Conservation (phyloP, 2,888 invertebrate genomes). For the Orthosia cruda region DNA sequence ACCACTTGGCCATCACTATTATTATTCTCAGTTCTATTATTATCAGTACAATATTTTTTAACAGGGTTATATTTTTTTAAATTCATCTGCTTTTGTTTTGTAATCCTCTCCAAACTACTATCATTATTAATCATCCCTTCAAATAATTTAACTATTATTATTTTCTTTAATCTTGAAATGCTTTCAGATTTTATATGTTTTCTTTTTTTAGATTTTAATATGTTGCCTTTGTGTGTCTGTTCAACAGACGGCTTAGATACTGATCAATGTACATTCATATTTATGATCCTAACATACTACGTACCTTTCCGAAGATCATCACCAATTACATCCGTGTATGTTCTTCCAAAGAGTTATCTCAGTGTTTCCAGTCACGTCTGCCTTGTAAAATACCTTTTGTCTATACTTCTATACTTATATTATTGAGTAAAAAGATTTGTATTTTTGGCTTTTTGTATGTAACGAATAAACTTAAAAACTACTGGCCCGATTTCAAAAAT, state of each 20-base stretch:
- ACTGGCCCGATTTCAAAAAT: too few species aligned
- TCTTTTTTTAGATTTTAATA: not conserved
- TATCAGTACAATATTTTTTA: constrained; percentile 9
- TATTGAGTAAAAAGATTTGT: too few species aligned
- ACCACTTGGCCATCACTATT: too few species aligned
- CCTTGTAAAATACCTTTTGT: too few species aligned
- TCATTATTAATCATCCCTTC: not conserved
- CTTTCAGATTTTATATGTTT: not conserved
- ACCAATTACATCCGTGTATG: not conserved
- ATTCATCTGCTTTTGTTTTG: not conserved
- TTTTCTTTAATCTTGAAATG: not conserved
- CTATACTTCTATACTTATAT: too few species aligned
- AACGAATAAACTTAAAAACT: too few species aligned
- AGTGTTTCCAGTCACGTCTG: too few species aligned
- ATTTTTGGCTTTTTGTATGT: too few species aligned
- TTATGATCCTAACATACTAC: not conserved
- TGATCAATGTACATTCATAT: not conserved
- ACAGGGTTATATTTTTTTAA: not conserved
- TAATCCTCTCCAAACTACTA: not conserved
- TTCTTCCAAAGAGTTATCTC: not conserved
- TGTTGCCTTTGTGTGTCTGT: too few species aligned
- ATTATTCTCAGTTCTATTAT: too few species aligned
- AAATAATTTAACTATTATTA: constrained; percentile 7
- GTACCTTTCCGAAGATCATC: too few species aligned
- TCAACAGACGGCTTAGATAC: not conserved